Conservation (phyloP, 2,797 vertebrate genomes). For the Ibycter americanus region DNA sequence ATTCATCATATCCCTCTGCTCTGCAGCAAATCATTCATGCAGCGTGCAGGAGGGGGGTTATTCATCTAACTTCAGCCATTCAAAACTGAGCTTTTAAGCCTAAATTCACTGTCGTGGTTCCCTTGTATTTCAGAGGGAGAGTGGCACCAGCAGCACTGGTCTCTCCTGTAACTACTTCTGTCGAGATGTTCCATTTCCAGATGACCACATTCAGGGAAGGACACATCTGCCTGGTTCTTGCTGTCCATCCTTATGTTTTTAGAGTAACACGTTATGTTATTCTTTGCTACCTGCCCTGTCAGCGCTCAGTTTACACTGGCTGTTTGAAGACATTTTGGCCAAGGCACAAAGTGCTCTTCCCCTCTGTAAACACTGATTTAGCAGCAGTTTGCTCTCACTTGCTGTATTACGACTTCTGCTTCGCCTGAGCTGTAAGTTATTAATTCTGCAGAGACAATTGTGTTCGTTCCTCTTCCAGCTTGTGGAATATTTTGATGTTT, state of each 20-base stretch:
- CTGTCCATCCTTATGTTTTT: not conserved
- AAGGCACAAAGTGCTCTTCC: not conserved
- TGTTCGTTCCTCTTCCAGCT: not conserved
- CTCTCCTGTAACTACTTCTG: fast-evolving
- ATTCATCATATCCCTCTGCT: not conserved
- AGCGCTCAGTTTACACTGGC: not conserved
- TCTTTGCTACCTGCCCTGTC: not conserved
- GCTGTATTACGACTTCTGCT: not conserved
- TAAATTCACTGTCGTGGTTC: fast-evolving
- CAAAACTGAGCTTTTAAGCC: not conserved
- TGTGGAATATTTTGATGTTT: not conserved
- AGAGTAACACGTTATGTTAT: not conserved
- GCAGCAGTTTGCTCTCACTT: not conserved
- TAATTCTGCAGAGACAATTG: not conserved
- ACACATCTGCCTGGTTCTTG: fast-evolving
- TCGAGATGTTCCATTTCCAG: not conserved
- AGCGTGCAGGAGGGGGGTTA: not conserved
- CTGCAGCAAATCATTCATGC: not conserved
- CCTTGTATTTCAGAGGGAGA: not conserved
- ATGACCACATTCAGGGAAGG: fast-evolving
- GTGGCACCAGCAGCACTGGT: not conserved
- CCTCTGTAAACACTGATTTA: not conserved
- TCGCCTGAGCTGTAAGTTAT: not conserved
- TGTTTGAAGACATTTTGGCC: not conserved
- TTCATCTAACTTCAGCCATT: not conserved